Base-by-base conservation (phyloP, 2,797 vertebrate genomes). In the Capromys pilorides region DNA sequence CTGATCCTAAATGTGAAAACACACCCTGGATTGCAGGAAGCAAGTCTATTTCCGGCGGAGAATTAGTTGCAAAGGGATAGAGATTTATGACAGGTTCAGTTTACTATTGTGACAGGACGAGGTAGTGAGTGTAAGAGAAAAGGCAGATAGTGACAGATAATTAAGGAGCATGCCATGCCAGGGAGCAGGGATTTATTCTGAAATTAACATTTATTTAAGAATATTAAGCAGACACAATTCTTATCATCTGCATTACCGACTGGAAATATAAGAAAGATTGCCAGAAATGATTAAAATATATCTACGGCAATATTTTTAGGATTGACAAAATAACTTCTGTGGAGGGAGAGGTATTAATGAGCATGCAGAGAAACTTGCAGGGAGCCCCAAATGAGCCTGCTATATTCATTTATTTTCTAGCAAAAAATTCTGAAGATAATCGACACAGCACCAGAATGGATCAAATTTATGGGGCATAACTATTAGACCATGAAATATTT, bases 401-500 rank as follows among this genome's bases (percentile, higher is more conserved):
- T 31, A 5, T 64, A 31, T 26, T 51, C 54, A 81, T 62, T 80
- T 69, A 21, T 57, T 61, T 59, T 86, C 78, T 69, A 67, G 51
- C 13, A 71, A 51, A 82, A 78, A n/a, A 1, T n/a, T 79, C 62
- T 92, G 39, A 92, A 95, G 49, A 28, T 94, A 88, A 26, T 31
- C 80, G 39, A 9, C 5, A 33, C 2, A 79, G 51, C 41, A 41
- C 22, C 85, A n/a, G 31, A 84, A 69, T 45, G 69, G 41, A 93
- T 87, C 69, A 92, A 71, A 77, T 6, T 51, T 14, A 41, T 8
- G 11, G 51, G 59, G 6, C 22, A 19, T 54, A 69, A 85, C 67
- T 39, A 89, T 62, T 31, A 71, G 66, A 90, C 26, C 94, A 87
- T 79, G 33, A 91, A 86, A 31, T 93, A n/a, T 62, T 26, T 83